Evolutionary conservation across 2,888 invertebrate species (phyloP).

Genomic region (Hymenopus coronatus): DNA sequence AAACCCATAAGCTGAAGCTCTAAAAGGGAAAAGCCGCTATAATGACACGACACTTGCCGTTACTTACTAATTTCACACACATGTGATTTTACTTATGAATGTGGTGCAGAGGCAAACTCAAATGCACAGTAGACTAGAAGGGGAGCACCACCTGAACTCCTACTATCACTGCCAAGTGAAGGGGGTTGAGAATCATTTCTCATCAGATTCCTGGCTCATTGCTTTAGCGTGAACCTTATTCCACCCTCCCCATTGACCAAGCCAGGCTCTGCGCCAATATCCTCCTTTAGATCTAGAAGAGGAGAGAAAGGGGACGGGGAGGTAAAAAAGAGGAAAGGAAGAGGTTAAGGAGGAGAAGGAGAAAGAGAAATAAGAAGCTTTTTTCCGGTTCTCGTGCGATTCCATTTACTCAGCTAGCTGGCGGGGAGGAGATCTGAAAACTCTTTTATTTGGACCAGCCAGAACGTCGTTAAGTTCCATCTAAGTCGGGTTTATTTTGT

Average conservation of each 20-base stretch:
- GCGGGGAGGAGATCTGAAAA: slow-evolving; percentile 21
- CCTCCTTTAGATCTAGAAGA: neutral
- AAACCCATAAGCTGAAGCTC: no score
- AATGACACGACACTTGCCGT: no score
- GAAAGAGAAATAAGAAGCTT: slow-evolving; percentile 32
- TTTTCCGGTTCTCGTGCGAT: slow-evolving; percentile 34
- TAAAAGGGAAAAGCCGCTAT: no score
- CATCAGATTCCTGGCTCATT: neutral
- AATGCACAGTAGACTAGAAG: neutral
- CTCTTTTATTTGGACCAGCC: slow-evolving; percentile 34
- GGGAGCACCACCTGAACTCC: neutral
- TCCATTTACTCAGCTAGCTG: slow-evolving; percentile 31
- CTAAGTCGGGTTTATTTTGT: slow-evolving; percentile 36
- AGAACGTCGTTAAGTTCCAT: slow-evolving; percentile 36
- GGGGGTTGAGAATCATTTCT: neutral
- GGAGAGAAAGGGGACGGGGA: neutral
- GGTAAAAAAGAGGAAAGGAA: neutral
- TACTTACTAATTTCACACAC: no score
- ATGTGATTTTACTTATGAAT: no score
- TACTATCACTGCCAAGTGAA: neutral
- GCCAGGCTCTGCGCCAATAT: neutral
- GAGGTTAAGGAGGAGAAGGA: slow-evolving; percentile 15
- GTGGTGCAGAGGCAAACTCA: neutral
- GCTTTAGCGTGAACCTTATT: neutral
- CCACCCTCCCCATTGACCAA: neutral